A percentile compares a stretch with the other conserved stretches of the same genome.
These are phyloP conservation scores for Holcopasites calliopsidis DNA, from an alignment of 1,140 invertebrate species.

Conservation along the genomic window DNA sequence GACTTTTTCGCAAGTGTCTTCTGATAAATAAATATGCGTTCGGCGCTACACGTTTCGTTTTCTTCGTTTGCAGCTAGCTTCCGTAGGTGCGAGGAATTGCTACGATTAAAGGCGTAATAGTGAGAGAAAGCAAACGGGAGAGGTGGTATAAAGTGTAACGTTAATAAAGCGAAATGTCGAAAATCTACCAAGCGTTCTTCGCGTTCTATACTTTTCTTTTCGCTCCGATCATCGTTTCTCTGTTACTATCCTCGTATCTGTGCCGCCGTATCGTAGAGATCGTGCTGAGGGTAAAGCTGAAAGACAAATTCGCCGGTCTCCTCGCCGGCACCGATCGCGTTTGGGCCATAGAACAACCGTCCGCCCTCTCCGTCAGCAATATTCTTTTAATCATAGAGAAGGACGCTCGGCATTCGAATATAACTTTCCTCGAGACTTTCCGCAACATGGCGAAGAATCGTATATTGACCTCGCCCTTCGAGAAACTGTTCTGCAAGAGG, in stretches of 20 bases:
- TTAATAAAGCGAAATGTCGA: background rate
- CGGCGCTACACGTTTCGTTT: background rate
- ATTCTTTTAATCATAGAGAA: slow-evolving; percentile 77
- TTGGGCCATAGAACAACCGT: slow-evolving; percentile 79
- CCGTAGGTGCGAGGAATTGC: background rate
- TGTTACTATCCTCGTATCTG: slow-evolving; percentile 10
- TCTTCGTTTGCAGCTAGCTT: background rate
- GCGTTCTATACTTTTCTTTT: slow-evolving; percentile 15
- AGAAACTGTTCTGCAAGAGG: slow-evolving; percentile 77
- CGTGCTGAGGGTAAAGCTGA: slow-evolving; percentile 42
- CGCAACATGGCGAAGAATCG: slow-evolving; percentile 55
- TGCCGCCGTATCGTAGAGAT: slow-evolving; percentile 41
- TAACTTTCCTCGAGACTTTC: slow-evolving; percentile 56
- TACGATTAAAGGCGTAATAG: background rate
- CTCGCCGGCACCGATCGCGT: slow-evolving; percentile 79
- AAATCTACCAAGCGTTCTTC: background rate
- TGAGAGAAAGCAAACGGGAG: background rate
- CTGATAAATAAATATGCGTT: background rate
- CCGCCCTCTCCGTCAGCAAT: slow-evolving; percentile 75
- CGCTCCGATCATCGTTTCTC: slow-evolving; percentile 17
- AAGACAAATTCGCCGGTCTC: slow-evolving; percentile 73
- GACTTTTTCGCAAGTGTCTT: background rate
- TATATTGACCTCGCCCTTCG: slow-evolving; percentile 48
- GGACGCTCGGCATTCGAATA: slow-evolving; percentile 46
- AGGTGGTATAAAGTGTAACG: background rate